Conservation (phyloP, 2,797 vertebrate genomes). For the Clarias fuscus region DNA sequence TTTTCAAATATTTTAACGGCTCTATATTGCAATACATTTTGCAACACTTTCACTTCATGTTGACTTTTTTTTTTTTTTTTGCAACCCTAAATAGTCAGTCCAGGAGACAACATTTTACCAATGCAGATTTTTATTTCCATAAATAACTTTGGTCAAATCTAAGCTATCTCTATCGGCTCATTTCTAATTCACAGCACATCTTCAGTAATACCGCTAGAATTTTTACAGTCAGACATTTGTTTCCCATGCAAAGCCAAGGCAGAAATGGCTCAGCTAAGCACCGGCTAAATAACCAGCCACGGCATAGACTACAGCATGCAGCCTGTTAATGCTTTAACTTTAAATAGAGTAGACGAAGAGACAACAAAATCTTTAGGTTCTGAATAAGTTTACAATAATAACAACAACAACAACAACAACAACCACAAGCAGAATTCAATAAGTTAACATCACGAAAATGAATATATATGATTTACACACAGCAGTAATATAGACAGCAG, state of each 20-base stretch:
- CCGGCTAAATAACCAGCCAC: constrained; percentile 9
- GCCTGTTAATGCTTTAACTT: constrained; percentile 19
- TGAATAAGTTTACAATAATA: constrained; percentile 25
- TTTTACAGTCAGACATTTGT: background rate
- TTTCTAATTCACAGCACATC: constrained; percentile 7
- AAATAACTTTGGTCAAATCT: constrained; percentile 35
- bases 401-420: background rate
- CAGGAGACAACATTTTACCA: background rate
- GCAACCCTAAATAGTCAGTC: background rate
- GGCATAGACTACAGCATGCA: constrained; percentile 27
- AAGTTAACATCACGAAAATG: constrained; percentile 29
- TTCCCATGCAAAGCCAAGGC: constrained; percentile 43
- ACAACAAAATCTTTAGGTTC: constrained; percentile 16
- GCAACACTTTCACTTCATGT: background rate
- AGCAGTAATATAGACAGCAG: constrained; percentile 14
- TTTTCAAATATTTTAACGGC: background rate
- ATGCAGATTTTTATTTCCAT: constrained; percentile 48
- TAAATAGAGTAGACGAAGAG: constrained; percentile 29
- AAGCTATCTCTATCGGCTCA: background rate
- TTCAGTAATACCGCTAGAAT: background rate
- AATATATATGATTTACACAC: constrained; percentile 12
- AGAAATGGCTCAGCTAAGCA: constrained; percentile 1
- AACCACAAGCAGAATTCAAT: constrained; percentile 26
- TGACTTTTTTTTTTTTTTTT: too few species aligned
- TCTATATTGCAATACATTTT: background rate